Percentiles rank a stretch among this genome's conserved stretches.
Conservation (phyloP, 2,113 vertebrate genomes). For the Plecturocebus donacophilus region DNA sequence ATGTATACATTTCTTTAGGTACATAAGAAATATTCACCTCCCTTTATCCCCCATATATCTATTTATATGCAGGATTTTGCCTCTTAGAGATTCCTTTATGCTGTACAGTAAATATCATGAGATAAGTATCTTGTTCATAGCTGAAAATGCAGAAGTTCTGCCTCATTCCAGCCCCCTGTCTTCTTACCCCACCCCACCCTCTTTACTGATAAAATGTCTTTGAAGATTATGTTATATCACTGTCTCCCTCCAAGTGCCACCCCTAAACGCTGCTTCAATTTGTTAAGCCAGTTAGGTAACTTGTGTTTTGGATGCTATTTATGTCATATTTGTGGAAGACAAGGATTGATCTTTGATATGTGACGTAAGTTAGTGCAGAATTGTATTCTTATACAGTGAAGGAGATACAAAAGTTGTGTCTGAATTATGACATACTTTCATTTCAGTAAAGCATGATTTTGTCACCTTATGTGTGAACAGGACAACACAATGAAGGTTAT, state of each 20-base stretch:
- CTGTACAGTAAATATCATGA: background rate
- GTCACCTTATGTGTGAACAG: background rate
- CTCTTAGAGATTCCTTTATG: constrained; percentile 25
- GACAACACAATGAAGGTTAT: background rate
- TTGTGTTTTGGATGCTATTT: constrained; percentile 26
- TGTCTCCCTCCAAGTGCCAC: background rate
- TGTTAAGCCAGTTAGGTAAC: background rate
- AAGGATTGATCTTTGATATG: background rate
- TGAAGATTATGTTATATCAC: background rate
- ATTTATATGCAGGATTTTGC: background rate
- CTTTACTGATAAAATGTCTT: constrained; percentile 19
- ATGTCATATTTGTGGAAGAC: background rate
- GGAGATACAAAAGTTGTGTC: constrained; percentile 2
- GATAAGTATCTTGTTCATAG: background rate
- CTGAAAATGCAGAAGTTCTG: constrained; percentile 23
- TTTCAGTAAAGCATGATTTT: constrained; percentile 33
- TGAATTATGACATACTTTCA: constrained; percentile 8
- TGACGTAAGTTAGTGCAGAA: background rate
- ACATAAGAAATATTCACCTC: background rate
- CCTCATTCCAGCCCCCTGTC: background rate
- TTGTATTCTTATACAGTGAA: background rate
- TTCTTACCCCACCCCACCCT: too few species aligned
- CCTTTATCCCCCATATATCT: background rate
- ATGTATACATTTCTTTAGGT: background rate
- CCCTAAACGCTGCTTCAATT: background rate